Conservation (phyloP, 2,113 vertebrate species). For the Xiphias gladius region DNA sequence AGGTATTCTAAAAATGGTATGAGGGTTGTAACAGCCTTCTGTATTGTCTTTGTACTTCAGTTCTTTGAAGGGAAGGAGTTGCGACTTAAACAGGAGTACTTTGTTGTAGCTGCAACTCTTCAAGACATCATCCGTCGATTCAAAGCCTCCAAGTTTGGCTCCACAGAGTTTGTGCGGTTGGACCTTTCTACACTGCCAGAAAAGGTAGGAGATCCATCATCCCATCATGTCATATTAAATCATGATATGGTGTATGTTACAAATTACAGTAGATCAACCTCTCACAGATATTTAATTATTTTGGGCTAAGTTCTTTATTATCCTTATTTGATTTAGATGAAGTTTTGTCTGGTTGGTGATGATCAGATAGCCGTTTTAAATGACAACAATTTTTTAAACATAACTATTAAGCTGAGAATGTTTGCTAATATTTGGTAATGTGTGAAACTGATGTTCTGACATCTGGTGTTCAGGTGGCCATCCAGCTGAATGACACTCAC, state of each 20-base stretch:
- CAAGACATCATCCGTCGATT: constrained; percentile 94
- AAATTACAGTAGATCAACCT: too few relatives aligned
- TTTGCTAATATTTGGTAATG: not conserved
- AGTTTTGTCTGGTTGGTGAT: too few relatives aligned
- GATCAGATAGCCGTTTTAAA: not conserved
- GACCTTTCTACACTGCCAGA: constrained; percentile 88
- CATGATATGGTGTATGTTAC: too few relatives aligned
- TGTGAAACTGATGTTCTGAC: not conserved
- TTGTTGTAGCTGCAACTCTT: constrained; percentile 92
- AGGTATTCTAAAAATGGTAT: too few relatives aligned
- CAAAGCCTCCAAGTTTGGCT: constrained; percentile 93
- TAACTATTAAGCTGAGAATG: not conserved
- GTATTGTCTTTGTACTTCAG: constrained; percentile 67
- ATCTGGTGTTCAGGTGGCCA: constrained; percentile 87
- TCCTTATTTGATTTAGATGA: too few relatives aligned
- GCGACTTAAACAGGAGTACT: constrained; percentile 94
- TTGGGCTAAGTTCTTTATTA: too few relatives aligned
- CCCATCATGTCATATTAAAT: not conserved
- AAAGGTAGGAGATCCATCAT: constrained; percentile 80
- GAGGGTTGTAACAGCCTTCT: not conserved
- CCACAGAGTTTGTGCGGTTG: constrained; percentile 88
- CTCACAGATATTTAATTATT: too few relatives aligned
- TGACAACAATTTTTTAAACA: not conserved
- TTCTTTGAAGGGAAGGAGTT: constrained; percentile 95
- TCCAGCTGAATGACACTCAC: constrained; percentile 95